phyloP scores from a whole-genome alignment of 1,140 invertebrate genomes.

The Megalonaias nervosa region DNA sequence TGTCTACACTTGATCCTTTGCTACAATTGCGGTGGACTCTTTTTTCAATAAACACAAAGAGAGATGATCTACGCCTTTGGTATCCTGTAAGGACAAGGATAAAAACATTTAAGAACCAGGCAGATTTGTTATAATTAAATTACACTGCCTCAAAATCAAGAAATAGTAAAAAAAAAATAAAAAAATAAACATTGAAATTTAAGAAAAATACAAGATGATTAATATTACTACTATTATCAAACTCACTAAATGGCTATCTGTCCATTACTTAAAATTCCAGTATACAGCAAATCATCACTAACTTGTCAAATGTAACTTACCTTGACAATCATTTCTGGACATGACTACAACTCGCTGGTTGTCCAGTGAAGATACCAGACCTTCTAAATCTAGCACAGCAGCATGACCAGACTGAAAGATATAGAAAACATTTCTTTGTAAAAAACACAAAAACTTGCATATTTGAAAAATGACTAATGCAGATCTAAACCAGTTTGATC shows the following conservation, averaged over 20 bases:
- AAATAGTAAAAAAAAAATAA: no score
- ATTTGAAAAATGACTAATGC: neutral
- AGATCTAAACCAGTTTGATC: no score
- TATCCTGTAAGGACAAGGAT: no score
- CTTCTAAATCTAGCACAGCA: slow-evolving; percentile 64
- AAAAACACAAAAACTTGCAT: neutral
- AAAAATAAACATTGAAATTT: no score
- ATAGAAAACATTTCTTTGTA: neutral
- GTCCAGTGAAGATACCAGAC: slow-evolving; percentile 65
- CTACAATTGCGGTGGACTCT: slow-evolving; percentile 5
- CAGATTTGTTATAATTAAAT: no score
- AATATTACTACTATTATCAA: neutral
- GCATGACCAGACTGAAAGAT: slow-evolving; percentile 60
- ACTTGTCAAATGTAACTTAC: slow-evolving; percentile 36
- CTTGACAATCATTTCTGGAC: slow-evolving; percentile 58
- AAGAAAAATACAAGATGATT: no score
- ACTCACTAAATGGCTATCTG: neutral
- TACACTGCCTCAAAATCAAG: no score
- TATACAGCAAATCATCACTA: neutral
- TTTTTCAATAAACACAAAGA: slow-evolving; percentile 8
- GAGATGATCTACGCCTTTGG: slow-evolving; percentile 6
- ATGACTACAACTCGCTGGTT: slow-evolving; percentile 66
- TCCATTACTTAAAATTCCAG: neutral
- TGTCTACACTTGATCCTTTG: slow-evolving; percentile 21
- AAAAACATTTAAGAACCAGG: no score